These are phyloP conservation scores for Chauna torquata DNA, from an alignment of 2,113 vertebrate genomes.

Conservation along the genomic window DNA sequence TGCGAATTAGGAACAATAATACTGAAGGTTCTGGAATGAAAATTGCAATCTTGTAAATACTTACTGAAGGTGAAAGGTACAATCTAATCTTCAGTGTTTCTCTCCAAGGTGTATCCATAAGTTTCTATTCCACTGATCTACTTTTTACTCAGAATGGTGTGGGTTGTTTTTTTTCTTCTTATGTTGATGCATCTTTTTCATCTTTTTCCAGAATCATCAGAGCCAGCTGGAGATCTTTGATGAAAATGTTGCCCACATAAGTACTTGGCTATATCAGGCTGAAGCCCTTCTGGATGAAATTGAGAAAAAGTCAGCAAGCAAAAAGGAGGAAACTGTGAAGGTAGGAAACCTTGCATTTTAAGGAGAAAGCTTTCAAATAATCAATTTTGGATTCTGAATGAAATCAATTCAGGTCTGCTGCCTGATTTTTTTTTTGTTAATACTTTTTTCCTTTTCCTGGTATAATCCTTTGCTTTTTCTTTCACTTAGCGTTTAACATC, in stretches of 20 bases:
- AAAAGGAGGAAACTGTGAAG: constrained; percentile 89
- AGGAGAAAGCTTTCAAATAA: neutral
- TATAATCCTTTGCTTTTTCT: neutral
- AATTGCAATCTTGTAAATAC: neutral
- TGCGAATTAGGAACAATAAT: neutral
- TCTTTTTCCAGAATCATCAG: constrained; percentile 85
- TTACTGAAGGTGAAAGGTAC: neutral
- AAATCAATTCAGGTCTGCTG: neutral
- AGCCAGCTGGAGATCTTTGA: constrained; percentile 95
- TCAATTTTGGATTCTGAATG: neutral
- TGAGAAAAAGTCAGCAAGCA: constrained; percentile 84
- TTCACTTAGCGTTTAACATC: constrained; percentile 82
- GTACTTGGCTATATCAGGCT: constrained; percentile 97
- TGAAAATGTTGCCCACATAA: constrained; percentile 96
- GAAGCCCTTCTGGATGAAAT: constrained; percentile 94
- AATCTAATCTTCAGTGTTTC: neutral
- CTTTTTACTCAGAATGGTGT: neutral
- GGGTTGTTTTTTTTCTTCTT: neutral
- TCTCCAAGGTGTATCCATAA: neutral
- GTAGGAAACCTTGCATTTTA: constrained; percentile 63
- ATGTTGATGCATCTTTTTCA: neutral
- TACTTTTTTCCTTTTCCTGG: neutral
- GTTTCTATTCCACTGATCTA: neutral
- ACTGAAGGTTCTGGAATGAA: neutral
- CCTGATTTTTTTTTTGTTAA: neutral